phyloP scores from a whole-genome alignment of 2,888 invertebrate species.

The Polymixis flavicincta region DNA sequence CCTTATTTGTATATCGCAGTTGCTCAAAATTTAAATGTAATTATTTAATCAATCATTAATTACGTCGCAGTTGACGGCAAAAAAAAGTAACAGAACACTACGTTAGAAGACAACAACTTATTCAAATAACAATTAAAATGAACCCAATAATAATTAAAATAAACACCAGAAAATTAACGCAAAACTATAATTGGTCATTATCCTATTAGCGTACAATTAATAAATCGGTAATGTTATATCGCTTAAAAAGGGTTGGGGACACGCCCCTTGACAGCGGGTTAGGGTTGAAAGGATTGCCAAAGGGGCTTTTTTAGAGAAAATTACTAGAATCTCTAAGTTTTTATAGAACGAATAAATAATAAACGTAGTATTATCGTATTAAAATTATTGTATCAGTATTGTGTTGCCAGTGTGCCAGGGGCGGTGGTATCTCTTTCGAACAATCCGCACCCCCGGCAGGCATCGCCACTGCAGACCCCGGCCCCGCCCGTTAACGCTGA shows the following conservation, averaged over 20 bases:
- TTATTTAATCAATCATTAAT: too few species aligned
- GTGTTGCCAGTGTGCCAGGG: too few species aligned
- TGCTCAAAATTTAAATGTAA: too few species aligned
- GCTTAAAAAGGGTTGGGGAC: conserved; percentile 22
- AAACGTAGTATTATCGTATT: too few species aligned
- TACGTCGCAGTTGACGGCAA: too few species aligned
- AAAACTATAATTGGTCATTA: conserved; percentile 46
- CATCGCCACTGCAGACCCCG: too few species aligned
- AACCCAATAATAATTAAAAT: conserved; percentile 32
- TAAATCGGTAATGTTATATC: conserved; percentile 63
- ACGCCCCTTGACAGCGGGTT: conserved; percentile 10
- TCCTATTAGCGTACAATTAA: conserved; percentile 60
- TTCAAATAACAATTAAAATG: conserved; percentile 9
- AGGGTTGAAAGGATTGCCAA: conserved; percentile 7
- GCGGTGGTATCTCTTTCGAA: too few species aligned
- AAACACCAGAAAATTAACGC: conserved; percentile 21
- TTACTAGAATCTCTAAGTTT: not conserved
- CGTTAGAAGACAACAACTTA: not conserved
- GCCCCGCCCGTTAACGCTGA: too few species aligned
- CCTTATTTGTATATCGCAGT: not conserved
- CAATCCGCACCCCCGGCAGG: too few species aligned
- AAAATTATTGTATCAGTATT: too few species aligned
- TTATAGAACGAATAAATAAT: too few species aligned
- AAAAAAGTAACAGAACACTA: not conserved
- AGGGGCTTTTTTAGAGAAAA: not conserved